Percentiles rank a stretch among this genome's conserved stretches.
Evolutionary conservation across 2,797 vertebrate genomes (phyloP).

Genomic region (Phoebastria nigripes): DNA sequence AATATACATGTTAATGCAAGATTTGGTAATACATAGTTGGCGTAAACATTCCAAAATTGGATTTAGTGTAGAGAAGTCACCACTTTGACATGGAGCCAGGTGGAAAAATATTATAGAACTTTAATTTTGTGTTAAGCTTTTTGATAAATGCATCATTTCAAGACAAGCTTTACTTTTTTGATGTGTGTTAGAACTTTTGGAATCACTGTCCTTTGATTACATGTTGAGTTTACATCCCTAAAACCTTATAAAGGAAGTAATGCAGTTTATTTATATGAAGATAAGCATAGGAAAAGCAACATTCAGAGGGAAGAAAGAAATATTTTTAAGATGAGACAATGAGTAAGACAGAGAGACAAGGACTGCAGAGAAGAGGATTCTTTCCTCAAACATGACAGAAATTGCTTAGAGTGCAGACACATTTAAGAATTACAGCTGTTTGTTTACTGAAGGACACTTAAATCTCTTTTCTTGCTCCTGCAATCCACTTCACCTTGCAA

Average conservation of each 20-base stretch:
- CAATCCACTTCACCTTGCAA: not conserved
- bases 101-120: not conserved
- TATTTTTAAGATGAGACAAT: not conserved
- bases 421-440: not conserved
- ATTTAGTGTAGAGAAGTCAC: not conserved
- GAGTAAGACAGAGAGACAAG: not conserved
- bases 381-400: not conserved
- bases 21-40: not conserved
- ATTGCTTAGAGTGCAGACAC: not conserved
- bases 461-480: not conserved
- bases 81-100: rapidly evolving
- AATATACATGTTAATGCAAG: not conserved
- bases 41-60: not conserved
- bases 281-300: not conserved
- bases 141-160: not conserved
- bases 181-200: not conserved
- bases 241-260: not conserved
- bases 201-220: not conserved
- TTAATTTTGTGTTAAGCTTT: not conserved
- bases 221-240: not conserved
- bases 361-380: not conserved
- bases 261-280: not conserved
- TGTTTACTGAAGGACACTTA: constrained; percentile 16
- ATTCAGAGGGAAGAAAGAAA: not conserved
- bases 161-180: not conserved